phyloP scores from a whole-genome alignment of 2,888 invertebrate genomes.

The Aethes cnicana region DNA sequence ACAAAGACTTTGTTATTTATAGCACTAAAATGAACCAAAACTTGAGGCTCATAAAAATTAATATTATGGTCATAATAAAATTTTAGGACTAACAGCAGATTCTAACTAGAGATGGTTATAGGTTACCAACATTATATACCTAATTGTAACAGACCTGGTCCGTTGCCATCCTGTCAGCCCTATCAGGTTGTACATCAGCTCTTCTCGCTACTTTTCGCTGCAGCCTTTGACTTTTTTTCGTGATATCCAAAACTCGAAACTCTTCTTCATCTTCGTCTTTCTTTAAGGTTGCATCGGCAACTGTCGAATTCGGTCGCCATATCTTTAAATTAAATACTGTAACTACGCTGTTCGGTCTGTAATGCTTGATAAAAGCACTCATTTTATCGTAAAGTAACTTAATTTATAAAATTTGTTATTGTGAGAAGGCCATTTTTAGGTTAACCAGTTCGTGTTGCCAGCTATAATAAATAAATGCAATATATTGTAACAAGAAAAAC shows the following conservation, averaged over 20 bases:
- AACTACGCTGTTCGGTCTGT: slow-evolving; percentile 48
- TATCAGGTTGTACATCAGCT: slow-evolving; percentile 67
- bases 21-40: no score
- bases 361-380: slow-evolving; percentile 67
- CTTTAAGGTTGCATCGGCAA: slow-evolving; percentile 52
- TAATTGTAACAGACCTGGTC: slow-evolving; percentile 69
- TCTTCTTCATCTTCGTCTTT: slow-evolving; percentile 70
- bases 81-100: no score
- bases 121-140: no score
- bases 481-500: no score
- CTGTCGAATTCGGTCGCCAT: slow-evolving; percentile 69
- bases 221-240: slow-evolving; percentile 58
- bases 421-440: slow-evolving; percentile 41
- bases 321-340: slow-evolving; percentile 52
- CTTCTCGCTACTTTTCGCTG: slow-evolving; percentile 51
- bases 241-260: slow-evolving; percentile 78
- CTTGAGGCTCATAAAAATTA: no score
- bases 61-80: no score
- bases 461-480: not conserved
- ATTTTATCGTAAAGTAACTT: no score
- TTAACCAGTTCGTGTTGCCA: slow-evolving; percentile 10
- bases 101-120: not conserved
- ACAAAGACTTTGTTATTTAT: no score
- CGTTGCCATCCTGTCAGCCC: slow-evolving; percentile 67
- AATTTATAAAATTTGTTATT: slow-evolving; percentile 39